A percentile compares a stretch with the other conserved stretches of the same genome.
These are phyloP conservation scores for Monopis laevigella DNA, from an alignment of 2,888 invertebrate species.

Conservation along the genomic window DNA sequence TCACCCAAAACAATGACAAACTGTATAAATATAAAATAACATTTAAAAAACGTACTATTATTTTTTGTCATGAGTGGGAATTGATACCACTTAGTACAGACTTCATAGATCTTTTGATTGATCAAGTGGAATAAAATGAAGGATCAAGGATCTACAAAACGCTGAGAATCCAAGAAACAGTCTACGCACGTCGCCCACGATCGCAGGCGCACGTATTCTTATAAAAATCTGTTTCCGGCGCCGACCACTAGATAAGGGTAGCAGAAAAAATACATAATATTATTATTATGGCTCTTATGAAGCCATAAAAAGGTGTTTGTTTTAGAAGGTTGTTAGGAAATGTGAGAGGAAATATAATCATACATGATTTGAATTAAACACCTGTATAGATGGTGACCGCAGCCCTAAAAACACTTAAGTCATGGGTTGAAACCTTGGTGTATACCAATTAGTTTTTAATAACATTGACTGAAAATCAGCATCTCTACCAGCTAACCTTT, in stretches of 20 bases:
- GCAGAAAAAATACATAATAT: constrained; percentile 4
- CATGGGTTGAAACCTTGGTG: too few species aligned
- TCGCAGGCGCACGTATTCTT: constrained; percentile 11
- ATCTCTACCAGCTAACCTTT: too few species aligned
- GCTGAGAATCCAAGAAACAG: background rate
- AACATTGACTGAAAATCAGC: too few species aligned
- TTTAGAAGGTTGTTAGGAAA: constrained; percentile 6
- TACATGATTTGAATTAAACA: constrained; percentile 2
- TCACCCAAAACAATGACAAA: too few species aligned
- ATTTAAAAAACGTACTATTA: too few species aligned
- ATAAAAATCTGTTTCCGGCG: constrained; percentile 14
- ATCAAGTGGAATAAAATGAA: too few species aligned
- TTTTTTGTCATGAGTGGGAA: too few species aligned
- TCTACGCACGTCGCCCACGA: constrained; percentile 16
- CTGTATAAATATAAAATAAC: too few species aligned
- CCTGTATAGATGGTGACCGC: background rate
- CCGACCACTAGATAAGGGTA: constrained; percentile 13
- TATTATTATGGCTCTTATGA: constrained; percentile 8
- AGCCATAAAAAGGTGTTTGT: constrained; percentile 9
- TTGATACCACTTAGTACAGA: too few species aligned
- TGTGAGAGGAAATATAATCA: background rate
- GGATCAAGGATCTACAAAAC: too few species aligned
- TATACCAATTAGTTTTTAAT: too few species aligned
- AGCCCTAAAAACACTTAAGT: background rate
- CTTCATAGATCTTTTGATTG: too few species aligned